A percentile compares a stretch with the other conserved stretches of the same genome.
Evolutionary conservation across 1,140 invertebrate genomes (phyloP).

Genomic region (Galleria mellonella): DNA sequence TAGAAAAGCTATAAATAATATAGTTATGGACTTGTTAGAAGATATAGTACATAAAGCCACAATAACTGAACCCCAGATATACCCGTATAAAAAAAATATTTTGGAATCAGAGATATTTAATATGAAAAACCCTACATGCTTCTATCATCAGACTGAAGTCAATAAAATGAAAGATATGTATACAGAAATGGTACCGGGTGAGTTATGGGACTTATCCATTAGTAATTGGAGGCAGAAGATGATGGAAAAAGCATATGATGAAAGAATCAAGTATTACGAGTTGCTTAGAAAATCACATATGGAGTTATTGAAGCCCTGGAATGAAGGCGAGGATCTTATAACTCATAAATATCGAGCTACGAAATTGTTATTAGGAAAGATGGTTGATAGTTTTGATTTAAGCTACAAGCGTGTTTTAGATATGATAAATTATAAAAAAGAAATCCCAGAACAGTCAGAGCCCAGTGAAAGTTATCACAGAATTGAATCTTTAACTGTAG

Average conservation of each 20-base stretch:
- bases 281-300: conserved; percentile 33
- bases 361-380: conserved; percentile 34
- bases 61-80: conserved; percentile 30
- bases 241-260: conserved; percentile 51
- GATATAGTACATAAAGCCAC: conserved; percentile 29
- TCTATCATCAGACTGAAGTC: conserved; percentile 60
- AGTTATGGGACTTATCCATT: conserved; percentile 52
- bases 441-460: neutral
- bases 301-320: conserved; percentile 50
- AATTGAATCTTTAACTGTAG: neutral
- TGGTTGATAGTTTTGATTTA: conserved; percentile 41
- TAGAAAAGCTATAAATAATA: conserved; percentile 28
- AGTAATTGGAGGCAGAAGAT: conserved; percentile 41
- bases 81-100: conserved; percentile 49
- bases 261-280: conserved; percentile 55
- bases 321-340: conserved; percentile 36
- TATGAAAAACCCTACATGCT: conserved; percentile 59
- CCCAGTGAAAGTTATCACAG: neutral
- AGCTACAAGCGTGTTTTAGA: conserved; percentile 21
- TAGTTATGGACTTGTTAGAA: conserved; percentile 21
- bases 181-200: conserved; percentile 35
- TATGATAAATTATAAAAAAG: neutral
- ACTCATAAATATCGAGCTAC: conserved; percentile 37
- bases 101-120: conserved; percentile 54
- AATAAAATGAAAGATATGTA: conserved; percentile 43